phyloP scores from a whole-genome alignment of 2,797 vertebrate species.

The Lemur catta region DNA sequence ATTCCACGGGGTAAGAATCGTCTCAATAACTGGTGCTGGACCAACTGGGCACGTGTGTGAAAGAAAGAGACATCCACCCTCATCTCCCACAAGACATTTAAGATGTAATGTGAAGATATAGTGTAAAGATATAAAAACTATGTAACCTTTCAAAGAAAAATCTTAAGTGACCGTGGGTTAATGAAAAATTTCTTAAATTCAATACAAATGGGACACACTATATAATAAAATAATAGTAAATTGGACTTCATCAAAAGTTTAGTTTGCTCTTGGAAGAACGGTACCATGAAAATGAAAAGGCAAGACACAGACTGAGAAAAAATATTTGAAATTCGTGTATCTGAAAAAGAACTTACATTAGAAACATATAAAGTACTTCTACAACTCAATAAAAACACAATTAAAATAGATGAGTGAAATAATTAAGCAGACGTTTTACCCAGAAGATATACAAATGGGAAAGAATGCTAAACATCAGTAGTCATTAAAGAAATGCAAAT shows the following conservation, averaged over 20 bases:
- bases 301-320: neutral
- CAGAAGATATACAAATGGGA: neutral
- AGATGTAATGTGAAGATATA: too few relatives aligned
- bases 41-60: fast-evolving
- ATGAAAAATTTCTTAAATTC: neutral
- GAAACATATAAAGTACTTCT: neutral
- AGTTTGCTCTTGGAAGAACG: neutral
- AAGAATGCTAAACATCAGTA: too few relatives aligned
- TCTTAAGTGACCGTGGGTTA: neutral
- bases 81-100: neutral
- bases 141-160: neutral
- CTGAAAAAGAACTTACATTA: fast-evolving
- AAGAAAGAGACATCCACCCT: fast-evolving
- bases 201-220: too few relatives aligned
- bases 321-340: neutral
- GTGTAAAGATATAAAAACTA: neutral
- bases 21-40: too few relatives aligned
- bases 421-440: neutral
- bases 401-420: neutral
- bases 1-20: neutral
- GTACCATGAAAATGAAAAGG: neutral
- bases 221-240: neutral
- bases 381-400: fast-evolving
- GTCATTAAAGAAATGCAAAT: too few relatives aligned
- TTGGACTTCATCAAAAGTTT: too few relatives aligned